These are phyloP conservation scores for Tetramorium bicarinatum DNA, from an alignment of 2,888 invertebrate genomes.

Conservation along the genomic window DNA sequence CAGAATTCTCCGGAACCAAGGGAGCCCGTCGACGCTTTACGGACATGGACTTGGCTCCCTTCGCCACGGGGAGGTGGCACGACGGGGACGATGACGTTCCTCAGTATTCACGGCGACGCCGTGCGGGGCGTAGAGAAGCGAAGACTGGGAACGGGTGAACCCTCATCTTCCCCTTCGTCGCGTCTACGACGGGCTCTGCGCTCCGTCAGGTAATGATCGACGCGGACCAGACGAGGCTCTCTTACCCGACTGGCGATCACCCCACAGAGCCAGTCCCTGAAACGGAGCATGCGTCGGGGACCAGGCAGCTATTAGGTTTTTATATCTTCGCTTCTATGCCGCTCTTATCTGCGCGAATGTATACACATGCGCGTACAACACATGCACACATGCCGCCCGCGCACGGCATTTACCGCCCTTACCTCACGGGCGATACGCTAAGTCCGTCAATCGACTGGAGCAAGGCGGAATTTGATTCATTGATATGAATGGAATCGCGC, in stretches of 20 bases:
- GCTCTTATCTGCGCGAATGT: conserved; percentile 43
- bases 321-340: conserved; percentile 21
- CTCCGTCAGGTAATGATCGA: conserved; percentile 83
- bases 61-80: neutral
- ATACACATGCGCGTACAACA: neutral
- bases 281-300: conserved; percentile 77
- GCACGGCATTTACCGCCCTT: conserved; percentile 10
- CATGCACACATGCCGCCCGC: neutral
- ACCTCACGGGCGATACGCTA: neutral
- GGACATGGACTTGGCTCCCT: conserved; percentile 19
- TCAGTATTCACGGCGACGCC: conserved; percentile 10
- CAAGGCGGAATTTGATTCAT: neutral
- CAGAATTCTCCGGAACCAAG: conserved; percentile 2
- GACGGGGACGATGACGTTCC: neutral
- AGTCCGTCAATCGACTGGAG: conserved; percentile 4
- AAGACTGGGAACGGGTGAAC: conserved; percentile 12
- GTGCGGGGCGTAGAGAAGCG: neutral
- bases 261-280: conserved; percentile 70
- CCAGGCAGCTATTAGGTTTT: conserved; percentile 48
- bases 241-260: conserved; percentile 77
- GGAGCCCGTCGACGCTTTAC: neutral
- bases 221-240: conserved; percentile 73
- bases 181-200: conserved; percentile 41
- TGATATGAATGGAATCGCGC: neutral
- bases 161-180: conserved; percentile 26